Conservation (phyloP, 1,140 invertebrate genomes). For the Limonius californicus region DNA sequence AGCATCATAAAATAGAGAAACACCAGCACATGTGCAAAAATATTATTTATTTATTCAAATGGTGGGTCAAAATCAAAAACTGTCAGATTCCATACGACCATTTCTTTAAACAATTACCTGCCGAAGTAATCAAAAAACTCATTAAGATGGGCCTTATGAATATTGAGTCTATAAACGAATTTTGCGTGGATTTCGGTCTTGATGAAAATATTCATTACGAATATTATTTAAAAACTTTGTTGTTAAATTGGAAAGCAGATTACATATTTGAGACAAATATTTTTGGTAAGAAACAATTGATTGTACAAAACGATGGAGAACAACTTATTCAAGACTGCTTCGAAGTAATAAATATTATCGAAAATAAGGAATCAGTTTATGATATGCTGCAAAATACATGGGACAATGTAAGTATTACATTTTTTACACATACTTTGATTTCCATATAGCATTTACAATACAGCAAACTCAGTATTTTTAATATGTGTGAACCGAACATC, state of each 20-base stretch:
- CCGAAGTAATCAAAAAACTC: slow-evolving; percentile 29
- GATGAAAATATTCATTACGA: slow-evolving; percentile 29
- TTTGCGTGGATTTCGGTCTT: slow-evolving; percentile 38
- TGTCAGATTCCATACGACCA: slow-evolving; percentile 26
- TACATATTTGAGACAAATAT: slow-evolving; percentile 26
- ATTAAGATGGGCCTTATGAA: slow-evolving; percentile 27
- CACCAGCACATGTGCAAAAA: neutral
- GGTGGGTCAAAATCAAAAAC: slow-evolving; percentile 34
- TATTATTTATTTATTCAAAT: slow-evolving; percentile 26
- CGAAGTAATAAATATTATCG: slow-evolving; percentile 25
- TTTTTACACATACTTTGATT: too few relatives aligned
- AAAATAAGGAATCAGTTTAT: slow-evolving; percentile 20
- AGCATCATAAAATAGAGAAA: slow-evolving; percentile 13
- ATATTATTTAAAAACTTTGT: slow-evolving; percentile 29
- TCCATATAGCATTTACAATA: too few relatives aligned
- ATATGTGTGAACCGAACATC: too few relatives aligned
- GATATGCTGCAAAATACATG: slow-evolving; percentile 25
- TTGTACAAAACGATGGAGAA: slow-evolving; percentile 25
- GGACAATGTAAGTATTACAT: slow-evolving; percentile 21
- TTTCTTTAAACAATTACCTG: slow-evolving; percentile 26
- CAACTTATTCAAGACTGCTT: slow-evolving; percentile 26
- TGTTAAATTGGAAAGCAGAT: slow-evolving; percentile 38
- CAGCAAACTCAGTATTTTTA: too few relatives aligned
- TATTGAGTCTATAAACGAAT: slow-evolving; percentile 23
- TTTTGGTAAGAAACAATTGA: slow-evolving; percentile 20